A percentile compares a stretch with the other conserved stretches of the same genome.
These are phyloP conservation scores for Motacilla alba DNA, from an alignment of 2,113 vertebrate genomes.

Conservation along the genomic window DNA sequence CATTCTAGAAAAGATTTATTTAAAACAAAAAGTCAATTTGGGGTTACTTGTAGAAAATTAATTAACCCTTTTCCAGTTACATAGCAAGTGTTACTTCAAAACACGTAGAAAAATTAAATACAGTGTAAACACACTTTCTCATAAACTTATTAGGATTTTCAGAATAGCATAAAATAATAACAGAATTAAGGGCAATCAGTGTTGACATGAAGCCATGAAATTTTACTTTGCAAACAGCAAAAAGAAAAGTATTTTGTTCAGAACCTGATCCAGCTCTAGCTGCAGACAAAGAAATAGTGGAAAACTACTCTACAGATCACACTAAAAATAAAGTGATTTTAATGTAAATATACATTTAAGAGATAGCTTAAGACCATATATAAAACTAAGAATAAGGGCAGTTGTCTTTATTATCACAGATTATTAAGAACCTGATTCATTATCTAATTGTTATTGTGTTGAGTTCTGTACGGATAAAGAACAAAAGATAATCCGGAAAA, in stretches of 20 bases:
- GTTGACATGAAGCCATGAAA: background rate
- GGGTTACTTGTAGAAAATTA: background rate
- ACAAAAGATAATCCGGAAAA: background rate
- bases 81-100: background rate
- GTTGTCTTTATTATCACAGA: background rate
- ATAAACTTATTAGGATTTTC: background rate
- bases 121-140: background rate
- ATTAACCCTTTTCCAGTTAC: background rate
- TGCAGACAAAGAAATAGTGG: background rate
- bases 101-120: background rate
- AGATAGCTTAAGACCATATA: background rate
- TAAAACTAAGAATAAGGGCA: background rate
- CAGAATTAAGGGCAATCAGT: background rate
- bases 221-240: background rate
- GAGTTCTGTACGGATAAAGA: background rate
- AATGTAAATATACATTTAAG: background rate
- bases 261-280: background rate
- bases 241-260: background rate
- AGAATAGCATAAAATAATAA: background rate
- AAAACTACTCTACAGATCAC: background rate
- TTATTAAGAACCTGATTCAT: background rate
- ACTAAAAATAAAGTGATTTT: background rate
- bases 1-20: background rate
- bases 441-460: background rate
- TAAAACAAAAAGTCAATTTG: background rate